A percentile compares a stretch with the other conserved stretches of the same genome.
Conservation (phyloP, 1,140 invertebrate genomes). For the Lasioglossum baleicum region DNA sequence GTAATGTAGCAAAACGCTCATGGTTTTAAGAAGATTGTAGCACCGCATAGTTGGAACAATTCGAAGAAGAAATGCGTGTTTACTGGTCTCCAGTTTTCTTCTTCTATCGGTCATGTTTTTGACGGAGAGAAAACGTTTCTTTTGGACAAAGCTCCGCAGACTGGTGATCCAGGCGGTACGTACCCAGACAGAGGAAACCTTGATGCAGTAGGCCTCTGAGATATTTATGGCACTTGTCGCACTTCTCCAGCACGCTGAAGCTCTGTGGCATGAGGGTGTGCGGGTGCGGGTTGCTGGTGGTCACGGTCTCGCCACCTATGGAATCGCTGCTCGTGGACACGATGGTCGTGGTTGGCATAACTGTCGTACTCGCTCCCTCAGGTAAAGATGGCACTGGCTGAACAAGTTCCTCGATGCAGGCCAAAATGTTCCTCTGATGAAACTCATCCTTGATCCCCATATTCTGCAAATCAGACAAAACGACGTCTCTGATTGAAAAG, state of each 20-base stretch:
- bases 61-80: too few relatives aligned
- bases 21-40: too few relatives aligned
- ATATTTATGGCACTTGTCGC: constrained; percentile 89
- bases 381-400: constrained; percentile 69
- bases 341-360: constrained; percentile 28
- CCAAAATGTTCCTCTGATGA: constrained; percentile 86
- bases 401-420: constrained; percentile 86
- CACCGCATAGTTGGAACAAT: too few relatives aligned
- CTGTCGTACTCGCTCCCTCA: constrained; percentile 20
- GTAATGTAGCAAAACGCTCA: too few relatives aligned
- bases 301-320: constrained; percentile 47
- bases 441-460: constrained; percentile 90
- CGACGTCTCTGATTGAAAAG: too few relatives aligned
- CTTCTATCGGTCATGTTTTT: too few relatives aligned
- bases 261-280: constrained; percentile 84
- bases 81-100: too few relatives aligned
- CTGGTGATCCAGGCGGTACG: constrained; percentile 22
- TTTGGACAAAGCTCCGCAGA: too few relatives aligned
- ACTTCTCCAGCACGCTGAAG: constrained; percentile 85
- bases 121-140: too few relatives aligned
- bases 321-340: constrained; percentile 39
- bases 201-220: constrained; percentile 86
- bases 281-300: constrained; percentile 64
- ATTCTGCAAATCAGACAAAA: constrained; percentile 79
- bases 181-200: constrained; percentile 88